Conservation (phyloP, 2,797 vertebrate species). For the Leptatherina wallacei region DNA sequence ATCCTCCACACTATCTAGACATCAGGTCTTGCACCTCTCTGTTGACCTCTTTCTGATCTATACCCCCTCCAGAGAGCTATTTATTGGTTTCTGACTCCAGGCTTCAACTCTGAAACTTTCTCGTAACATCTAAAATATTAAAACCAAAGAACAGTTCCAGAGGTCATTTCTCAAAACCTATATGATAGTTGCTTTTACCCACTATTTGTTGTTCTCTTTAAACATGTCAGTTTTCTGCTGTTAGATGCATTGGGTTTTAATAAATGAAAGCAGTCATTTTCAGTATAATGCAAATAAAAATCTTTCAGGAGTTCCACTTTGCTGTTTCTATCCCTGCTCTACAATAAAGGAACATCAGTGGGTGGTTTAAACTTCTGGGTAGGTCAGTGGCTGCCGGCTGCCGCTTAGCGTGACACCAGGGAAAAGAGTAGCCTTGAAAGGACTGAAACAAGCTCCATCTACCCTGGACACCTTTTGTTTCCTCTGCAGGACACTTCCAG, state of each 20-base stretch:
- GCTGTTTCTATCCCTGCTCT: constrained; percentile 3
- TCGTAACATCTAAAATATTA: neutral
- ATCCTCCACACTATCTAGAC: neutral
- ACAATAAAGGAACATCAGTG: constrained; percentile 46
- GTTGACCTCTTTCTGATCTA: neutral
- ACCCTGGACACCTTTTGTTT: constrained; percentile 44
- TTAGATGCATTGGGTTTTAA: too few relatives aligned
- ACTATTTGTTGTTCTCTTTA: neutral
- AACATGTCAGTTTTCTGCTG: neutral
- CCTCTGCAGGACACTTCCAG: constrained; percentile 28
- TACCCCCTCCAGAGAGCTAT: neutral
- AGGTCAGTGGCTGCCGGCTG: constrained; percentile 32
- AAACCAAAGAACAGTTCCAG: neutral
- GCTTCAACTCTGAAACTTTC: neutral
- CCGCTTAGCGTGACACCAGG: constrained; percentile 24
- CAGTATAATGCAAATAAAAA: neutral
- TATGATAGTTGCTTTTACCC: neutral
- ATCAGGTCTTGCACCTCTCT: neutral
- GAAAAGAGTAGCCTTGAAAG: constrained; percentile 22
- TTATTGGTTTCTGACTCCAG: neutral
- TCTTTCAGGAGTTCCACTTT: neutral
- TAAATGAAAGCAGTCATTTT: neutral
- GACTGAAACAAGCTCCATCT: constrained; percentile 12
- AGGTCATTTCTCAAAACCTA: neutral
- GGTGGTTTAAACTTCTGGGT: constrained; percentile 30